Percentiles rank a stretch among this genome's conserved stretches.
Conservation (phyloP, 2,888 invertebrate genomes). For the Diarsia dahlii region DNA sequence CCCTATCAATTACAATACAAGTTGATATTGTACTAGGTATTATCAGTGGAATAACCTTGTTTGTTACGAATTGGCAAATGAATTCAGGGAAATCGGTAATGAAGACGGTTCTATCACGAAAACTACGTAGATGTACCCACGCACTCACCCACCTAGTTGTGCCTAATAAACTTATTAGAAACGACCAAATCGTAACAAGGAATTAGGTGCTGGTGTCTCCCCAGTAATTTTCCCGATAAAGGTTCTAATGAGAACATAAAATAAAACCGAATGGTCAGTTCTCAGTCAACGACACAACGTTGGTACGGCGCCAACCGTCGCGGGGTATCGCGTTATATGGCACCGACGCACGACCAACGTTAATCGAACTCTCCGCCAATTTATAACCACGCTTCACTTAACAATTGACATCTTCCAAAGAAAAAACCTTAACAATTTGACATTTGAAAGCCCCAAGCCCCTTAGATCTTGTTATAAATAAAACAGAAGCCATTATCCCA, state of each 20-base stretch:
- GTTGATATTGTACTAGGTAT: too few relatives aligned
- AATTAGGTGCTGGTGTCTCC: conserved; percentile 57
- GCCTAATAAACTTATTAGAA: conserved; percentile 32
- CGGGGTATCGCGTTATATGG: conserved; percentile 68
- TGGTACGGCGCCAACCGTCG: conserved; percentile 86
- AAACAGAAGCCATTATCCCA: conserved; percentile 42
- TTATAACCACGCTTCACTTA: conserved; percentile 69
- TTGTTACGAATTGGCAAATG: background rate
- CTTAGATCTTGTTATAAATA: conserved; percentile 52
- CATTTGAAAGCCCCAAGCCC: conserved; percentile 51
- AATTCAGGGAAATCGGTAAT: background rate
- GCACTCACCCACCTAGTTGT: background rate
- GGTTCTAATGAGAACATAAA: conserved; percentile 87
- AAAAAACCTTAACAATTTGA: conserved; percentile 55
- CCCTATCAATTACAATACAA: background rate
- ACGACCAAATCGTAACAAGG: conserved; percentile 34
- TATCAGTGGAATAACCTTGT: background rate
- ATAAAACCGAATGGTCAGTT: conserved; percentile 85
- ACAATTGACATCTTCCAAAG: conserved; percentile 69
- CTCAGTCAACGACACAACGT: conserved; percentile 82
- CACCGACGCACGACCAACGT: conserved; percentile 51
- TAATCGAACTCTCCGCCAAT: conserved; percentile 69
- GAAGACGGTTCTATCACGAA: background rate
- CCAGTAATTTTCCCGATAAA: conserved; percentile 79
- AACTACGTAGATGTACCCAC: background rate